Conservation (phyloP, 2,113 vertebrate species). For the Nannospalax galili region DNA sequence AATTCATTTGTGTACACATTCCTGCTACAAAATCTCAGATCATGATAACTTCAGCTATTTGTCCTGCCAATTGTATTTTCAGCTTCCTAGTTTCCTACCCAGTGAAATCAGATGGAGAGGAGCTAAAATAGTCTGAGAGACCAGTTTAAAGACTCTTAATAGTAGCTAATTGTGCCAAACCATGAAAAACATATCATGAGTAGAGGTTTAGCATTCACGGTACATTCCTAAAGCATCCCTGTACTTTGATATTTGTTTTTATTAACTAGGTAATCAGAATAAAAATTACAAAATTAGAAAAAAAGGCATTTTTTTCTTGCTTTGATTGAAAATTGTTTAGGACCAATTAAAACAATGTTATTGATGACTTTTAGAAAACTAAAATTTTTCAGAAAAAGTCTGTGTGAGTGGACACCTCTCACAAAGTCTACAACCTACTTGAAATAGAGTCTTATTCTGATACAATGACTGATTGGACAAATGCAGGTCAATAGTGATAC, state of each 20-base stretch:
- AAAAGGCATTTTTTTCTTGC: background rate
- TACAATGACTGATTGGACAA: background rate
- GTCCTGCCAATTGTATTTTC: background rate
- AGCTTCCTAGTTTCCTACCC: background rate
- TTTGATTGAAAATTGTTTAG: background rate
- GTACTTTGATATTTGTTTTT: background rate
- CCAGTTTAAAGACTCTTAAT: background rate
- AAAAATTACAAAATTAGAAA: background rate
- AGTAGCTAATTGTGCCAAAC: background rate
- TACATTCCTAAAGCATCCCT: background rate
- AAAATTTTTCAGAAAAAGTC: background rate
- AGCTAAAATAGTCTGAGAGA: background rate
- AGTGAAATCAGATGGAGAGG: background rate
- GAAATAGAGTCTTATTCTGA: background rate
- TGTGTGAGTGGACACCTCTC: fast-evolving
- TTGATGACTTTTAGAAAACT: background rate
- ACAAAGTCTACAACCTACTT: background rate
- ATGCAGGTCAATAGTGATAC: background rate
- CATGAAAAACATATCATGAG: background rate
- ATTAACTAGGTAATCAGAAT: background rate
- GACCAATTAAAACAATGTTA: background rate
- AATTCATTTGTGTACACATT: background rate
- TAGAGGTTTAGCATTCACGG: background rate
- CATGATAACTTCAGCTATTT: background rate
- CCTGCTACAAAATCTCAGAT: background rate